Percentiles rank a stretch among this genome's conserved stretches.
phyloP scores from a whole-genome alignment of 2,113 vertebrate genomes.

The Azemiops feae region DNA sequence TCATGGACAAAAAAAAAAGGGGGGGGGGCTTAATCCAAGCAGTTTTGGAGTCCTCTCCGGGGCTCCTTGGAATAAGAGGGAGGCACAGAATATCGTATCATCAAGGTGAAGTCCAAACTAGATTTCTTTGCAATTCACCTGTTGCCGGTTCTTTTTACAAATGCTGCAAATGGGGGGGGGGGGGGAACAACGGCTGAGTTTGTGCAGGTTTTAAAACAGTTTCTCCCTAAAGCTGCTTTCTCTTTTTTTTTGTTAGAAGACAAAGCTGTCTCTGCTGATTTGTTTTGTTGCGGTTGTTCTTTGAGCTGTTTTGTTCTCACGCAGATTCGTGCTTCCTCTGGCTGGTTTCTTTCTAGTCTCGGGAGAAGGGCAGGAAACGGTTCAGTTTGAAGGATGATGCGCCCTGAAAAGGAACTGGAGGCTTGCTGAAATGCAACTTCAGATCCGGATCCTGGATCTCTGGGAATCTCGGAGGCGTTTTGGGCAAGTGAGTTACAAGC shows the following conservation, averaged over 20 bases:
- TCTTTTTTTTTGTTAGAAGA: neutral
- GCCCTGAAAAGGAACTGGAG: neutral
- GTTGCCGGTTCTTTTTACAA: neutral
- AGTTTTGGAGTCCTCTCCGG: neutral
- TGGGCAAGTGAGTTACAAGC: rapidly evolving
- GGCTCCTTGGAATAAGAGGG: neutral
- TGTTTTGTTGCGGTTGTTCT: neutral
- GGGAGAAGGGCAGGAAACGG: too few species aligned
- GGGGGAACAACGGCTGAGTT: neutral
- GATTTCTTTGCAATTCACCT: neutral
- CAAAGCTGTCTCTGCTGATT: neutral
- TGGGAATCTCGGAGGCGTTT: neutral
- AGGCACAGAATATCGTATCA: neutral
- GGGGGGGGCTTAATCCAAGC: neutral
- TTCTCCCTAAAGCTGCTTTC: neutral
- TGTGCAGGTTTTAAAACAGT: neutral
- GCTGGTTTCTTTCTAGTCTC: neutral
- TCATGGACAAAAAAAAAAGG: neutral
- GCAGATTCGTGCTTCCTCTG: neutral
- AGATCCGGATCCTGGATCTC: too few species aligned
- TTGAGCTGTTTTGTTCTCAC: neutral
- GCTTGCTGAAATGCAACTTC: neutral
- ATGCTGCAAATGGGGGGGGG: neutral
- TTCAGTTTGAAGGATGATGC: too few species aligned
- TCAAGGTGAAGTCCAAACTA: neutral